Conservation (phyloP, 1,140 invertebrate genomes). For the Euwallacea fornicatus region DNA sequence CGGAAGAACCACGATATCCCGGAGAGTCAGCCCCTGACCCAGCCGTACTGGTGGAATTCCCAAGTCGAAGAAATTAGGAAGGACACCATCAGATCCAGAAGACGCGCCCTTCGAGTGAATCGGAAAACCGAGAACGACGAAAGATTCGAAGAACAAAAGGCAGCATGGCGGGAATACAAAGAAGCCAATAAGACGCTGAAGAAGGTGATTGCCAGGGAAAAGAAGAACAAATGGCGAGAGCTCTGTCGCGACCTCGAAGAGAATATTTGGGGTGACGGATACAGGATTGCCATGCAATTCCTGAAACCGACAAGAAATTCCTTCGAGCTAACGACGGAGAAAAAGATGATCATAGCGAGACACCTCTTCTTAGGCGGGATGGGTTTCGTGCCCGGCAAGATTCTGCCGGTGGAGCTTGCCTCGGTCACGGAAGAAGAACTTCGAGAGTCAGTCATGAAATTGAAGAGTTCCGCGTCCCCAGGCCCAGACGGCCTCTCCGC, state of each 20-base stretch:
- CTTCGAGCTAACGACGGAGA: constrained; percentile 14
- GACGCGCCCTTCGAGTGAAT: neutral
- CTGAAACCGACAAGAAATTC: constrained; percentile 15
- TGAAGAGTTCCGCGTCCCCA: constrained; percentile 34
- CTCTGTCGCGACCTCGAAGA: constrained; percentile 39
- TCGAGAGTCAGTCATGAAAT: constrained; percentile 2
- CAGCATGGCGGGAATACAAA: neutral
- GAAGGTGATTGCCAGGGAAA: constrained; percentile 29
- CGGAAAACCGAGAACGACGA: neutral
- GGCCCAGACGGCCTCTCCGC: constrained; percentile 35
- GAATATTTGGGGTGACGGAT: constrained; percentile 44
- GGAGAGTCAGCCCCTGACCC: neutral
- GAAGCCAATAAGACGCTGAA: constrained; percentile 27
- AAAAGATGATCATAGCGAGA: constrained; percentile 5
- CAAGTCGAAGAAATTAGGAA: neutral
- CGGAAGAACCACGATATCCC: neutral
- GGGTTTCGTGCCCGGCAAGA: neutral
- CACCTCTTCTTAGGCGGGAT: constrained; percentile 23
- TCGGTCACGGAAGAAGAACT: constrained; percentile 34
- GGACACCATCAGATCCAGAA: neutral
- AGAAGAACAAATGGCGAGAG: constrained; percentile 37
- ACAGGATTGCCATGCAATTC: constrained; percentile 43
- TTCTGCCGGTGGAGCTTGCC: constrained; percentile 2
- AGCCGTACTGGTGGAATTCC: constrained; percentile 9
- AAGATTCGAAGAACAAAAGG: neutral